Percentiles rank a stretch among this genome's conserved stretches.
Evolutionary conservation across 2,113 vertebrate genomes (phyloP).

Genomic region (Megalops atlanticus): DNA sequence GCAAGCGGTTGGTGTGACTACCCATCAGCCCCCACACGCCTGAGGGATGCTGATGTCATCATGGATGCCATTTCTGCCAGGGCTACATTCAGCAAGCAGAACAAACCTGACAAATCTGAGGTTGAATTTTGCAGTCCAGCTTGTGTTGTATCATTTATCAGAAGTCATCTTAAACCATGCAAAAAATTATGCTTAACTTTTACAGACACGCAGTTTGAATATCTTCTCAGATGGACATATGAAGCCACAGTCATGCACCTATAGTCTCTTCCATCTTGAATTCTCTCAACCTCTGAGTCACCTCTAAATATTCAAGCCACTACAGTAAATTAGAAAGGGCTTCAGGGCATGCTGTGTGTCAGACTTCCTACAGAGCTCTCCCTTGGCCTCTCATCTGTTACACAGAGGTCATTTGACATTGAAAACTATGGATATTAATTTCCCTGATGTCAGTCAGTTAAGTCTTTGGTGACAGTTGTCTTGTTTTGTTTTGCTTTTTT

Average conservation of each 20-base stretch:
- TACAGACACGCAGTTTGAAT: not conserved
- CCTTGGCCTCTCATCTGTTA: not conserved
- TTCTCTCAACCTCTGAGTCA: not conserved
- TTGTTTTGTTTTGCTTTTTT: not conserved
- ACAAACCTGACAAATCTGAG: not conserved
- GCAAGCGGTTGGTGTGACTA: slow-evolving; percentile 61
- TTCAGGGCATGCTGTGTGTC: not conserved
- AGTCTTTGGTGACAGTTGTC: not conserved
- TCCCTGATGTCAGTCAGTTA: not conserved
- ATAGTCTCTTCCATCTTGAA: not conserved
- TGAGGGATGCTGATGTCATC: not conserved
- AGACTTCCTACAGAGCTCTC: not conserved
- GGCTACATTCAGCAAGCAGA: no score
- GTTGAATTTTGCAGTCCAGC: not conserved
- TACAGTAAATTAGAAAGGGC: no score
- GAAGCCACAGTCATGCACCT: not conserved
- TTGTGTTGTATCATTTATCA: not conserved
- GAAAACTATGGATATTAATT: not conserved
- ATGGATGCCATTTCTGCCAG: not conserved
- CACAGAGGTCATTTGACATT: not conserved
- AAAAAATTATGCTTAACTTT: not conserved
- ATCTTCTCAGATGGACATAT: not conserved
- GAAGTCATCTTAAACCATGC: no score
- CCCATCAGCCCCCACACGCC: slow-evolving; percentile 37
- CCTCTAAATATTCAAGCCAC: not conserved